Conservation (phyloP, 2,888 invertebrate species). For the Myopa tessellatipennis region DNA sequence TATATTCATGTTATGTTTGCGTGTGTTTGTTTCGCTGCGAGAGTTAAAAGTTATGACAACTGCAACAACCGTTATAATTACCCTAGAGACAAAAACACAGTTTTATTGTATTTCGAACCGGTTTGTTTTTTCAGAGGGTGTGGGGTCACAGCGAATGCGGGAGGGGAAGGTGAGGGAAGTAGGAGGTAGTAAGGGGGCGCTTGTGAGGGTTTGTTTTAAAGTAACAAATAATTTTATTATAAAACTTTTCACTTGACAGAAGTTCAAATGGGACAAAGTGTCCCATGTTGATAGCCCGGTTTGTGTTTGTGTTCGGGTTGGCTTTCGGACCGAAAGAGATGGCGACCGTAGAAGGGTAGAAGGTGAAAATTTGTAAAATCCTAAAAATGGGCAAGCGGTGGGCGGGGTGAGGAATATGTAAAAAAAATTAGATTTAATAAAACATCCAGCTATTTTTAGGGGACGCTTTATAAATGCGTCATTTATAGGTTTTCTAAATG, state of each 20-base stretch:
- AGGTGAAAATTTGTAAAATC: too few relatives aligned
- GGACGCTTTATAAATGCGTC: too few relatives aligned
- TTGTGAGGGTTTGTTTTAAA: neutral
- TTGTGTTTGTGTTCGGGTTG: neutral
- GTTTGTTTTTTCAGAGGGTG: neutral
- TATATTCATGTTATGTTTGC: neutral
- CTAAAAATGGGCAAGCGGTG: too few relatives aligned
- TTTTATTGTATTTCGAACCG: neutral
- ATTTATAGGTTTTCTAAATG: too few relatives aligned
- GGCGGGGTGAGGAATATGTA: too few relatives aligned
- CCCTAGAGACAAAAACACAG: constrained; percentile 39
- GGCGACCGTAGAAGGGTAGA: too few relatives aligned
- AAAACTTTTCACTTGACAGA: constrained; percentile 15
- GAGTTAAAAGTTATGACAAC: constrained; percentile 46
- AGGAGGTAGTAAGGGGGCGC: neutral
- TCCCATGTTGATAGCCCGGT: neutral
- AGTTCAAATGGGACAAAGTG: neutral
- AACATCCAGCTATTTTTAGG: too few relatives aligned
- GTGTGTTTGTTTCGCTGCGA: neutral
- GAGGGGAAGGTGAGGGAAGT: neutral
- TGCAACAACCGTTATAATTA: constrained; percentile 47
- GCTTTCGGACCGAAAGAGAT: neutral
- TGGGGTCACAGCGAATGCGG: neutral
- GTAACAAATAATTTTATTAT: constrained; percentile 22
- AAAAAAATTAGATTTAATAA: too few relatives aligned